Evolutionary conservation across 2,113 vertebrate genomes (phyloP), one percentile per base, ranked within the genome.

Genomic region (Macaca mulatta): DNA sequence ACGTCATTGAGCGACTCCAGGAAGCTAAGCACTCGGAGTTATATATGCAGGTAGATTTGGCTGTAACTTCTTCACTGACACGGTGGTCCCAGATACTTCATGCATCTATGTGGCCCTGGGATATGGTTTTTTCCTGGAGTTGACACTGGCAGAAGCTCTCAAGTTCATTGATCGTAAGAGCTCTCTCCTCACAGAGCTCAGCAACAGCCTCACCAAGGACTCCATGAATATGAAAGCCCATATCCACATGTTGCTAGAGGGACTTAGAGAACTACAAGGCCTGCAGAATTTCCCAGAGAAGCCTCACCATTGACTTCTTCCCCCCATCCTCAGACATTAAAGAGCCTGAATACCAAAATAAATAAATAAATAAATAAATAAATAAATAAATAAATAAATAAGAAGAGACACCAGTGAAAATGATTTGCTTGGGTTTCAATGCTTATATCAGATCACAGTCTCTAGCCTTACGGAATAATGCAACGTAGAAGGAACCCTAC

Each of bases 171-270:
- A 99, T 67, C 99, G 99, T 94, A 99, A 99, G 97, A 99, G 98
- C 57, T 98, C 27, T 96, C 99, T 99, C 90, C 99, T 99, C 52
- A 99, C 99, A 74, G 98, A 98, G 99, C 98, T 99, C 96, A 99
- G 99, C 8, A 98, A 99, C 94, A 98, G 97, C 93, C 98, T 99
- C 87, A 99, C 98, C 89, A 99, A 99, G 98, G 99, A 99, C 96
- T 99, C 99, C 1, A 98, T 99, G 70, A 99, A 99, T 98, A 99
- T 99, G 92, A 99, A 99, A 98, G 99, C 99, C 86, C 99, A 99
- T 97, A 99, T 99, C 95, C 99, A 99, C 52, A 98, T 99, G 98
- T 99, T 99, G 89, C 98, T 99, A 84, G 99, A 99, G 99, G 99
- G 99, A 67, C 98, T 99, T 89, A 98, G 99, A 97, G 99, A 99